These are phyloP conservation scores for Myrmecophaga tridactyla DNA, from an alignment of 2,113 vertebrate genomes.

Conservation along the genomic window DNA sequence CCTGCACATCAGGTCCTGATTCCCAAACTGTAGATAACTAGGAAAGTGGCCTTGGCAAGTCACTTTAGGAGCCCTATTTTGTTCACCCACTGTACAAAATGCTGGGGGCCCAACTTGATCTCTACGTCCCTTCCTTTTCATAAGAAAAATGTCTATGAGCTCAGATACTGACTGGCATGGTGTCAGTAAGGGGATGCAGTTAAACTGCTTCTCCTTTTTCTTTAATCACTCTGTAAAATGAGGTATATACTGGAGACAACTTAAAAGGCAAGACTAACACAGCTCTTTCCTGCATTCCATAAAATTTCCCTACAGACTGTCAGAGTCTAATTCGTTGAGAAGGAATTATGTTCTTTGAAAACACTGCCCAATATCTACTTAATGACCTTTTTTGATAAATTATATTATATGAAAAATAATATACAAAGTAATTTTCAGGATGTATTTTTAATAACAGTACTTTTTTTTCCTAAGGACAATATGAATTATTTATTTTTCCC, in stretches of 20 bases:
- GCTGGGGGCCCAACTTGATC: neutral
- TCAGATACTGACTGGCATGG: neutral
- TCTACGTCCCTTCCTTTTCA: neutral
- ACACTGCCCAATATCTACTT: neutral
- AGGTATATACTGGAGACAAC: neutral
- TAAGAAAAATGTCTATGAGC: neutral
- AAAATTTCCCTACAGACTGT: neutral
- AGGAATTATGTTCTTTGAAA: neutral
- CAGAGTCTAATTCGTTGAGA: neutral
- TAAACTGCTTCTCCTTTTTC: neutral
- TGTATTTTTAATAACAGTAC: neutral
- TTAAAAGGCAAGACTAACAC: neutral
- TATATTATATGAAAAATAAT: neutral
- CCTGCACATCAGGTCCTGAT: neutral
- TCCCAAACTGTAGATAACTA: neutral
- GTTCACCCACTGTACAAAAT: neutral
- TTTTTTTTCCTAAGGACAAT: neutral
- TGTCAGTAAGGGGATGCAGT: neutral
- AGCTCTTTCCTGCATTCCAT: neutral
- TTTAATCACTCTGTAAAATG: neutral
- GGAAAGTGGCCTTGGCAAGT: accelerated
- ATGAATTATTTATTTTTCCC: no score
- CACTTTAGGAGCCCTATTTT: accelerated
- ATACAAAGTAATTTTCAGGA: neutral
- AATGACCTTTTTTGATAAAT: neutral